Evolutionary conservation across 35 echinoderm and acorn worm genomes (phyloP).

Genomic region (Heliocidaris erythrogramma): DNA sequence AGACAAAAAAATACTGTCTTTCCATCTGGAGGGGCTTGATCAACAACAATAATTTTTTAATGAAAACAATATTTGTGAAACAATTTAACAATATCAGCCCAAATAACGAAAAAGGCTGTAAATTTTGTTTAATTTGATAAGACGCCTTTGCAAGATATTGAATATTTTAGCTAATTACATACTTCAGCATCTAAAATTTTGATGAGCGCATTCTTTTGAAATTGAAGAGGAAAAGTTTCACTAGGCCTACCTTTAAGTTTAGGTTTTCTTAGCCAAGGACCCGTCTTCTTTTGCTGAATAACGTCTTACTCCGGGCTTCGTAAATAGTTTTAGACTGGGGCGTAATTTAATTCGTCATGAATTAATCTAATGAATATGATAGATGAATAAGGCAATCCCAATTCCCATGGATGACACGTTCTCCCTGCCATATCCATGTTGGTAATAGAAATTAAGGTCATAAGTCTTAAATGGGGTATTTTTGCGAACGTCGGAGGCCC

Average conservation of each 20-base stretch:
- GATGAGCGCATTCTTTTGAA: background rate
- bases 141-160: no score
- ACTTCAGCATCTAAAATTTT: no score
- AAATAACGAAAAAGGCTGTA: no score
- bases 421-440: background rate
- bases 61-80: no score
- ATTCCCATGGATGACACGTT: background rate
- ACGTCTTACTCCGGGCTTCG: background rate
- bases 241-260: background rate
- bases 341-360: background rate
- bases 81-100: no score
- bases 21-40: no score
- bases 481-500: background rate
- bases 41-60: no score
- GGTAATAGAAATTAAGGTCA: slow-evolving; percentile 8
- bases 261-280: background rate
- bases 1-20: no score
- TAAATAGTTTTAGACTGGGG: slow-evolving; percentile 11
- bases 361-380: slow-evolving; percentile 19
- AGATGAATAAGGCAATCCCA: slow-evolving; percentile 10
- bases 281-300: background rate
- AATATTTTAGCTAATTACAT: no score
- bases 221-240: background rate
- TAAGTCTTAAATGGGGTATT: background rate
- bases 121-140: no score